A percentile compares a stretch with the other conserved stretches of the same genome.
Evolutionary conservation across 2,113 vertebrate species (phyloP).

Genomic region (Tetrax tetrax): DNA sequence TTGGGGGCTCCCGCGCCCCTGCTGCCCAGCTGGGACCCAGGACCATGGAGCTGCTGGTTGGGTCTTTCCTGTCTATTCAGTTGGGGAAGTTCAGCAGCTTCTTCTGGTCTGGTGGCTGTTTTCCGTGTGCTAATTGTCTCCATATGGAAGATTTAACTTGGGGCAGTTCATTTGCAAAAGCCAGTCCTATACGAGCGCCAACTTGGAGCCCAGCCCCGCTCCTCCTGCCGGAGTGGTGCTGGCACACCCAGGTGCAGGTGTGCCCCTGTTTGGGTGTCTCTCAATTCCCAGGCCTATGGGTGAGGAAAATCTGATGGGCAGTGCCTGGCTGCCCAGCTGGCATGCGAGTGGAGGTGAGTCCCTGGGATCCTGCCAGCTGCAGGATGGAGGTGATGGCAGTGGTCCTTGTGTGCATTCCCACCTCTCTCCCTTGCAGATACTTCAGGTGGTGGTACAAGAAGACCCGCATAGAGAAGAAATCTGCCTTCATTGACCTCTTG

Average conservation of each 20-base stretch:
- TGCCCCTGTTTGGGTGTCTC: background rate
- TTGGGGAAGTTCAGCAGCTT: background rate
- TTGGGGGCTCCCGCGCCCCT: accelerated
- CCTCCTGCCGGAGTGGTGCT: background rate
- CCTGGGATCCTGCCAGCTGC: background rate
- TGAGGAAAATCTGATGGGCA: background rate
- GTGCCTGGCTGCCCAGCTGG: accelerated
- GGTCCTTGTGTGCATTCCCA: background rate
- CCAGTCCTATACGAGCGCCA: background rate
- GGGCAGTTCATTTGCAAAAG: slow-evolving; percentile 14
- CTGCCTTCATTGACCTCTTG: slow-evolving; percentile 93
- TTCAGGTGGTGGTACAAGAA: slow-evolving; percentile 94
- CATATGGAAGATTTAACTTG: background rate
- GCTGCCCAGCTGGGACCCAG: accelerated
- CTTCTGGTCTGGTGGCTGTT: background rate
- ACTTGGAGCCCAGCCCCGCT: background rate
- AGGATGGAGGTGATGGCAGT: background rate
- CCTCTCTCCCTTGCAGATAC: slow-evolving; percentile 77
- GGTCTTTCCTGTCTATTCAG: background rate
- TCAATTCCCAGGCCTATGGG: background rate
- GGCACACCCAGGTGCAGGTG: background rate
- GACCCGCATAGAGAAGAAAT: slow-evolving; percentile 91
- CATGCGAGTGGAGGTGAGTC: accelerated
- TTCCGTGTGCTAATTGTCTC: background rate
- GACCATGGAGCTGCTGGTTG: accelerated